These are phyloP conservation scores for Polietes domitor DNA, from an alignment of 2,888 invertebrate genomes.

Conservation along the genomic window DNA sequence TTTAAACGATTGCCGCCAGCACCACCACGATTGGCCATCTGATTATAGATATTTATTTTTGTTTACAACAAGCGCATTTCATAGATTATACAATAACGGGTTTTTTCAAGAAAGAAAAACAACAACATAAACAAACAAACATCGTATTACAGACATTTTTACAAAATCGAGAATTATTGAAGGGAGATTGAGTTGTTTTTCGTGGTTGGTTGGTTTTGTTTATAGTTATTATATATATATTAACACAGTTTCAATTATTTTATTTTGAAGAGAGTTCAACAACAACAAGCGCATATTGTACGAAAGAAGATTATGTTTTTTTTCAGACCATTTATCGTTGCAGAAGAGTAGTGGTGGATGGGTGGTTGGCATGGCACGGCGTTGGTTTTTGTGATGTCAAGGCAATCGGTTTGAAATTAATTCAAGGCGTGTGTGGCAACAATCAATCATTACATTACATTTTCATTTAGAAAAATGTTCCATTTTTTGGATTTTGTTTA, in stretches of 20 bases:
- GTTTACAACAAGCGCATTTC: slow-evolving; percentile 8
- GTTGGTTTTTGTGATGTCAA: too few relatives aligned
- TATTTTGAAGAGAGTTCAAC: slow-evolving; percentile 2
- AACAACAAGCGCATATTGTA: slow-evolving; percentile 9
- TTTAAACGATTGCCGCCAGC: slow-evolving; percentile 76
- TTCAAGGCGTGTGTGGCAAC: slow-evolving; percentile 14
- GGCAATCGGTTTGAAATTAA: too few relatives aligned
- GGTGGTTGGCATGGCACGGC: background rate
- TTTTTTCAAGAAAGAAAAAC: background rate
- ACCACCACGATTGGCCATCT: slow-evolving; percentile 81
- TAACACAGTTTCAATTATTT: background rate
- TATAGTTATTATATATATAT: background rate
- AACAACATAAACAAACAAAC: slow-evolving; percentile 2
- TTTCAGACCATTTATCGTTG: slow-evolving; percentile 3
- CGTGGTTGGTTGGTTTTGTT: background rate
- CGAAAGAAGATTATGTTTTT: background rate
- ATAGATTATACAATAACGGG: background rate
- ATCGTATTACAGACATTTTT: background rate
- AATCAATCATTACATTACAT: background rate
- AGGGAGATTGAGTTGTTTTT: background rate
- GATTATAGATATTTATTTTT: slow-evolving; percentile 63
- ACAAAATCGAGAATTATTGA: slow-evolving; percentile 2
- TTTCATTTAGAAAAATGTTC: background rate
- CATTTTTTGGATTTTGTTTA: slow-evolving; percentile 31
- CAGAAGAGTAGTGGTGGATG: slow-evolving; percentile 18